A percentile compares a stretch with the other conserved stretches of the same genome.
Evolutionary conservation across 1,140 invertebrate species (phyloP).

Genomic region (Lordiphosa collinella): DNA sequence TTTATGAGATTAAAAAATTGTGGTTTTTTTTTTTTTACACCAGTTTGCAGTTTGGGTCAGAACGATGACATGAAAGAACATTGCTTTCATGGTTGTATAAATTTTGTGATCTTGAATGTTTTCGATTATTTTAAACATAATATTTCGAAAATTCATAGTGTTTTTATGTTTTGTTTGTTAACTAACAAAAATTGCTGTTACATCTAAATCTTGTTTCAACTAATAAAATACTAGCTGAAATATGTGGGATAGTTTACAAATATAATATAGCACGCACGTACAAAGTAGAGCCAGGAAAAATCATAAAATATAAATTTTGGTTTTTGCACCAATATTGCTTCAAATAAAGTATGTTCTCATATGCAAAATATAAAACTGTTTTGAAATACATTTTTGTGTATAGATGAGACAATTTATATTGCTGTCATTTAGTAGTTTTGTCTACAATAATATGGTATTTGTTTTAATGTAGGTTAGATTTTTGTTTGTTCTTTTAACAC

Average conservation of each 20-base stretch:
- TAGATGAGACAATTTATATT: conserved; percentile 35
- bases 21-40: too few species aligned
- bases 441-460: conserved; percentile 7
- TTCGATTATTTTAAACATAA: conserved; percentile 7
- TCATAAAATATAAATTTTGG: not conserved
- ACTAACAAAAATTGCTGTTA: conserved; percentile 18
- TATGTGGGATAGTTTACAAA: conserved; percentile 1
- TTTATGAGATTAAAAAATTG: too few species aligned
- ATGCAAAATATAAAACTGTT: conserved; percentile 23
- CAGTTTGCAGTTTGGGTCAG: too few species aligned
- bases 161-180: not conserved
- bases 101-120: too few species aligned
- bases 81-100: too few species aligned
- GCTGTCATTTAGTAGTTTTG: conserved; percentile 32
- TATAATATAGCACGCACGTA: conserved; percentile 19
- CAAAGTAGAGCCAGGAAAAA: conserved; percentile 10
- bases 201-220: conserved; percentile 17
- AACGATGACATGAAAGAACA: too few species aligned
- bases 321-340: conserved; percentile 17
- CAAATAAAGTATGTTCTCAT: not conserved
- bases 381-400: conserved; percentile 9
- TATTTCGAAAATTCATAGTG: conserved; percentile 10
- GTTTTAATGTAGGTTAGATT: conserved; percentile 34
- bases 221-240: conserved; percentile 12
- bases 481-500: conserved; percentile 13